Evolutionary conservation across 1,140 invertebrate species (phyloP).

Genomic region (Drosophila navojoa): DNA sequence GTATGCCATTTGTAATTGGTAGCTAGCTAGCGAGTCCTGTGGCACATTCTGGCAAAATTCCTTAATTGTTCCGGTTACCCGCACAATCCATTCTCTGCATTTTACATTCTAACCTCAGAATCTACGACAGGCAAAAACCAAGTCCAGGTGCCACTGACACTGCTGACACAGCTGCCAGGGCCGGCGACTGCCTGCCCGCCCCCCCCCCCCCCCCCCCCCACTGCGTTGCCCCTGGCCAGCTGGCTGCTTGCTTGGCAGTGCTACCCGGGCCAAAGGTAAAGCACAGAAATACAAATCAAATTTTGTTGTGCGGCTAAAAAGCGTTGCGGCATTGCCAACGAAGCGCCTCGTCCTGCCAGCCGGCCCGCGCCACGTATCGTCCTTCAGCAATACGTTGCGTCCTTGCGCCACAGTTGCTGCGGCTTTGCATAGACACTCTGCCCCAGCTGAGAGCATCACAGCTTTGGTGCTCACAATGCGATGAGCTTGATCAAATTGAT

Average conservation of each 20-base stretch:
- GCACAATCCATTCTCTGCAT: conserved; percentile 83
- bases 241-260: conserved; percentile 17
- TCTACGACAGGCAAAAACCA: conserved; percentile 66
- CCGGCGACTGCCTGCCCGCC: background rate
- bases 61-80: conserved; percentile 82
- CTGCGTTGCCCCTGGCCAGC: background rate
- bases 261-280: conserved; percentile 72
- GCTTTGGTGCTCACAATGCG: background rate
- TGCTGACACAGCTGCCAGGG: conserved; percentile 35
- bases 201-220: background rate
- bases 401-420: conserved; percentile 15
- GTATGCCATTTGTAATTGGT: conserved; percentile 75
- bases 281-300: conserved; percentile 83
- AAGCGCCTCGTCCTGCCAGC: background rate
- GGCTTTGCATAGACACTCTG: conserved; percentile 4
- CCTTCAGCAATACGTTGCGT: background rate
- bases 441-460: background rate
- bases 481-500: background rate
- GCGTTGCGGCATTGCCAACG: conserved; percentile 51
- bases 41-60: conserved; percentile 56
- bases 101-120: conserved; percentile 81
- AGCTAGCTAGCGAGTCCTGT: conserved; percentile 29
- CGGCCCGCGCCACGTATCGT: too few species aligned
- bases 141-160: conserved; percentile 79
- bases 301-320: conserved; percentile 80